Evolutionary conservation across 2,113 vertebrate genomes (phyloP).

Genomic region (Tonatia bakeri): DNA sequence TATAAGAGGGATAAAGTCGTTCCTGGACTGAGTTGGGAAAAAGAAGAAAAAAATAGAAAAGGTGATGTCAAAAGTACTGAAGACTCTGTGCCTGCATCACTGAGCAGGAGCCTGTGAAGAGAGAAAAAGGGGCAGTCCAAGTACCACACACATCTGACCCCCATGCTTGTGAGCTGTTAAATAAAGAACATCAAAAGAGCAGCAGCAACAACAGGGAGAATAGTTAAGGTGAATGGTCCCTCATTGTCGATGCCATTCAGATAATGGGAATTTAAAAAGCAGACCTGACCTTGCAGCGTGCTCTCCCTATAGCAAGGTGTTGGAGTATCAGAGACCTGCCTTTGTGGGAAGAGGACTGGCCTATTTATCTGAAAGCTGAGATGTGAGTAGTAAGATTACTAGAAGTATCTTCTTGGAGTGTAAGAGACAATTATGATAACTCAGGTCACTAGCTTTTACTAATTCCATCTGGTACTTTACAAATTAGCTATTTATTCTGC

Average conservation of each 20-base stretch:
- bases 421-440: constrained; percentile 36
- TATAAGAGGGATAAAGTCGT: neutral
- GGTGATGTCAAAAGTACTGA: neutral
- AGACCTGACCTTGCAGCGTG: too few species aligned
- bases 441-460: constrained; percentile 66
- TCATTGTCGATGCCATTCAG: neutral
- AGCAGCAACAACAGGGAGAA: neutral
- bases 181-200: neutral
- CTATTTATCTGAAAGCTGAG: neutral
- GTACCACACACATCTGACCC: neutral
- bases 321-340: neutral
- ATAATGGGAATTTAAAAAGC: neutral
- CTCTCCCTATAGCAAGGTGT: neutral
- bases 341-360: neutral
- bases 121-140: neutral
- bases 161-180: neutral
- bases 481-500: constrained; percentile 76
- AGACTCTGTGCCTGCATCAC: neutral
- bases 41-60: neutral
- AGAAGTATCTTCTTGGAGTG: neutral
- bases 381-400: neutral
- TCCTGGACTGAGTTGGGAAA: neutral
- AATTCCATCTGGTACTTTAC: constrained; percentile 76
- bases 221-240: neutral
- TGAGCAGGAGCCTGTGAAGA: neutral